Evolutionary conservation across 2,888 invertebrate genomes (phyloP).

Genomic region (Mamestra brassicae): DNA sequence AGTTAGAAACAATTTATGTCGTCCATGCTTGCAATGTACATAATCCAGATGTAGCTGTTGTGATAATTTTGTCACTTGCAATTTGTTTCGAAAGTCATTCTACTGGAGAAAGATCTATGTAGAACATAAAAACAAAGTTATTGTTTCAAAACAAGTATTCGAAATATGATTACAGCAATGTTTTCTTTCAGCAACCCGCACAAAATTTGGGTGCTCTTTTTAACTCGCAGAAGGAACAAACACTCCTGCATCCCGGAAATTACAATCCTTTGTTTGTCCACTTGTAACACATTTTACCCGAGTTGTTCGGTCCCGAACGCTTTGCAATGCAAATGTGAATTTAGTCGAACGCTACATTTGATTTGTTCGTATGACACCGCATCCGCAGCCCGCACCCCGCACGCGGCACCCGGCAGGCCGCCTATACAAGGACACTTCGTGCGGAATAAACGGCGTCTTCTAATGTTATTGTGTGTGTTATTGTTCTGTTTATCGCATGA

Average conservation of each 20-base stretch:
- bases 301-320: slow-evolving; percentile 34
- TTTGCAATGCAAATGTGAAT: slow-evolving; percentile 63
- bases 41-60: slow-evolving; percentile 13
- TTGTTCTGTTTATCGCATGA: slow-evolving; percentile 31
- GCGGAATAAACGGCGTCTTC: slow-evolving; percentile 35
- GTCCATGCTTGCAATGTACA: slow-evolving; percentile 15
- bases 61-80: slow-evolving; percentile 20
- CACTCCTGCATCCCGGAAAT: slow-evolving; percentile 33
- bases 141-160: slow-evolving; percentile 13
- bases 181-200: slow-evolving; percentile 16
- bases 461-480: slow-evolving; percentile 55
- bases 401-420: slow-evolving; percentile 27
- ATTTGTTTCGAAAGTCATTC: slow-evolving; percentile 27
- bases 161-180: neutral
- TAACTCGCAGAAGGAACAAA: slow-evolving; percentile 31
- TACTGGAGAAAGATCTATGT: neutral
- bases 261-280: slow-evolving; percentile 56
- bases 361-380: slow-evolving; percentile 51
- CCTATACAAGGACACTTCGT: slow-evolving; percentile 58
- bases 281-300: slow-evolving; percentile 54
- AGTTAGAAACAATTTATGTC: slow-evolving; percentile 31
- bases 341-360: slow-evolving; percentile 58
- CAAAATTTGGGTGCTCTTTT: slow-evolving; percentile 19
- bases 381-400: slow-evolving; percentile 17
- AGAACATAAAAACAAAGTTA: slow-evolving; percentile 10